phyloP scores from a whole-genome alignment of 2,888 invertebrate species.

The Cordylochernes scorpioides region DNA sequence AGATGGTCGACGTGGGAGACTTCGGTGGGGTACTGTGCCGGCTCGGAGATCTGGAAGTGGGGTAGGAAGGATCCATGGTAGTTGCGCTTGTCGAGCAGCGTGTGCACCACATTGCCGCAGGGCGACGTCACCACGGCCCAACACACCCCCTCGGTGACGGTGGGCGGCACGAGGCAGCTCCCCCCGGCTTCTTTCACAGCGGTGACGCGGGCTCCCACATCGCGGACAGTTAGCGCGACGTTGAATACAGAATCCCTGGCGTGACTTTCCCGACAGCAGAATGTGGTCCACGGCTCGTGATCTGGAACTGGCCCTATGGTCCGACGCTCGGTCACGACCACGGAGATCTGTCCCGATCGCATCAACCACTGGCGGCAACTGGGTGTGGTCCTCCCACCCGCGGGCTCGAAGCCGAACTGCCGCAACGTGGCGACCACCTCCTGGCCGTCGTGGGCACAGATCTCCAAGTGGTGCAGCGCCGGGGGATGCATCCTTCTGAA shows the following conservation, averaged over 20 bases:
- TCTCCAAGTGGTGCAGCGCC: constrained; percentile 5
- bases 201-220: constrained; percentile 14
- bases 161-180: not conserved
- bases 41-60: constrained; percentile 17
- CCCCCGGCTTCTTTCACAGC: constrained; percentile 1
- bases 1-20: constrained; percentile 23
- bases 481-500: no score
- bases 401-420: constrained; percentile 8
- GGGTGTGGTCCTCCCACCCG: constrained; percentile 1
- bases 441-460: constrained; percentile 4
- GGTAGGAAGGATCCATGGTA: constrained; percentile 23
- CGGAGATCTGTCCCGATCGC: constrained; percentile 16
- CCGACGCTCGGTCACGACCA: constrained; percentile 17
- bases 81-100: constrained; percentile 21
- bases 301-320: not conserved
- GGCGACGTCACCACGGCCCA: constrained; percentile 22
- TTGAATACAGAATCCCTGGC: constrained; percentile 22
- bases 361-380: constrained; percentile 18
- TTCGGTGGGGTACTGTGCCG: not conserved
- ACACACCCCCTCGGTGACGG: constrained; percentile 19
- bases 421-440: constrained; percentile 3
- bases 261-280: constrained; percentile 3
- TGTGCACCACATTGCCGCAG: constrained; percentile 25
- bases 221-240: constrained; percentile 21
- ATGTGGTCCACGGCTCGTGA: not conserved